Percentiles rank a stretch among this genome's conserved stretches.
phyloP scores from a whole-genome alignment of 1,140 invertebrate genomes.

The Zophobas atratus region DNA sequence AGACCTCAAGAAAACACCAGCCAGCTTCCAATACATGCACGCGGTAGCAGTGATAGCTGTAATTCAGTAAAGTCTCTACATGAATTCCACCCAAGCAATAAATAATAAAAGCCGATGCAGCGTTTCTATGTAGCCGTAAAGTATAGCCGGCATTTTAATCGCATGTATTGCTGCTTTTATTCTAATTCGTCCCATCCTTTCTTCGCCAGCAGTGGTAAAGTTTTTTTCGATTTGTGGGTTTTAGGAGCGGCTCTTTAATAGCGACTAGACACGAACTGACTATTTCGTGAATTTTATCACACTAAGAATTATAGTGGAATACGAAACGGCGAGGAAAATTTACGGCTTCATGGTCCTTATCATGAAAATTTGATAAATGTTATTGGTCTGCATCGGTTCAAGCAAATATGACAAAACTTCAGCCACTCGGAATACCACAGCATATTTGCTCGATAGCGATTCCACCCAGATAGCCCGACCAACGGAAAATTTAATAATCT shows the following conservation, averaged over 20 bases:
- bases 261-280: slow-evolving; percentile 24
- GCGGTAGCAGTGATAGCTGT: too few species aligned
- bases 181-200: slow-evolving; percentile 6
- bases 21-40: too few species aligned
- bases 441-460: background rate
- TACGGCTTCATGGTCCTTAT: slow-evolving; percentile 21
- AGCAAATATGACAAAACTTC: slow-evolving; percentile 8
- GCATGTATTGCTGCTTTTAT: slow-evolving; percentile 16
- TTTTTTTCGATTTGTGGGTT: slow-evolving; percentile 21
- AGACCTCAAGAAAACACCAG: background rate
- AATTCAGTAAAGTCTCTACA: too few species aligned
- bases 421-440: background rate
- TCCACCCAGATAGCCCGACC: background rate
- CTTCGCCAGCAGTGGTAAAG: slow-evolving; percentile 1
- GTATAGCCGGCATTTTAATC: background rate
- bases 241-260: slow-evolving; percentile 29
- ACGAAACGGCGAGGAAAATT: slow-evolving; percentile 24
- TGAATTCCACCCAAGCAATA: too few species aligned
- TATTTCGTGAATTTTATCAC: slow-evolving; percentile 42
- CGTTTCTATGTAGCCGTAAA: too few species aligned
- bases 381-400: background rate
- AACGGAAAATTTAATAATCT: slow-evolving; percentile 3
- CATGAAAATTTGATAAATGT: slow-evolving; percentile 10
- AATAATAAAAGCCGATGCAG: too few species aligned
- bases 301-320: slow-evolving; percentile 11